Percentiles rank a stretch among this genome's conserved stretches.
phyloP scores from a whole-genome alignment of 2,888 invertebrate species.

The Stenodema calcarata region DNA sequence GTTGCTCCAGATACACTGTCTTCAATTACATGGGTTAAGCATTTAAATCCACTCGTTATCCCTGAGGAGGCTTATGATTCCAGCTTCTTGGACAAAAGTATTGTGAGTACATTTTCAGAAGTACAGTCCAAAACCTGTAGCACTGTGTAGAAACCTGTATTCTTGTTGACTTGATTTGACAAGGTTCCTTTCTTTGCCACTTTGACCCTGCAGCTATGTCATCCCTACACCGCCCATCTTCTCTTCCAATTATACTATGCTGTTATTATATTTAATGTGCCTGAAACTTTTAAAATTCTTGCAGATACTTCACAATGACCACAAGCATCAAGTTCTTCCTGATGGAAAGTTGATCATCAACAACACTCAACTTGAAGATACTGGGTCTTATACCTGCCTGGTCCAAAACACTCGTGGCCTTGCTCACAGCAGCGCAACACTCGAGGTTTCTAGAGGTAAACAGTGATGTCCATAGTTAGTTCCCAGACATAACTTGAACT shows the following conservation, averaged over 20 bases:
- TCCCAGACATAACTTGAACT: too few species aligned
- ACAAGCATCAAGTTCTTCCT: not conserved
- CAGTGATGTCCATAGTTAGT: too few species aligned
- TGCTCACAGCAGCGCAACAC: conserved; percentile 61
- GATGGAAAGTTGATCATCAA: conserved; percentile 38
- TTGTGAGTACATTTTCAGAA: not conserved
- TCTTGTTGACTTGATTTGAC: too few species aligned
- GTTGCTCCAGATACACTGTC: conserved; percentile 20
- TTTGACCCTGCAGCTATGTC: too few species aligned
- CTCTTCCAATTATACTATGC: too few species aligned
- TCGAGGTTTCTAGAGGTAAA: conserved; percentile 61
- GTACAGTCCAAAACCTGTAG: too few species aligned
- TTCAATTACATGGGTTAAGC: conserved; percentile 20
- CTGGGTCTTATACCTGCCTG: conserved; percentile 68
- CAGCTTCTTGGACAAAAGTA: not conserved
- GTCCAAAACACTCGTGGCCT: conserved; percentile 64
- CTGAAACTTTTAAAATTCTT: not conserved
- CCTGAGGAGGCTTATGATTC: not conserved
- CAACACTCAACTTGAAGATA: conserved; percentile 62
- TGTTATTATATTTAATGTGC: too few species aligned
- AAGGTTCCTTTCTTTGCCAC: too few species aligned
- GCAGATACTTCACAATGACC: not conserved
- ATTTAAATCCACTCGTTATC: not conserved
- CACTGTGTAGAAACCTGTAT: too few species aligned
- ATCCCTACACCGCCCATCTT: not conserved